Evolutionary conservation across 2,113 vertebrate genomes (phyloP), one percentile per base, ranked within the genome.

Genomic region (Ageneiosus marmoratus): DNA sequence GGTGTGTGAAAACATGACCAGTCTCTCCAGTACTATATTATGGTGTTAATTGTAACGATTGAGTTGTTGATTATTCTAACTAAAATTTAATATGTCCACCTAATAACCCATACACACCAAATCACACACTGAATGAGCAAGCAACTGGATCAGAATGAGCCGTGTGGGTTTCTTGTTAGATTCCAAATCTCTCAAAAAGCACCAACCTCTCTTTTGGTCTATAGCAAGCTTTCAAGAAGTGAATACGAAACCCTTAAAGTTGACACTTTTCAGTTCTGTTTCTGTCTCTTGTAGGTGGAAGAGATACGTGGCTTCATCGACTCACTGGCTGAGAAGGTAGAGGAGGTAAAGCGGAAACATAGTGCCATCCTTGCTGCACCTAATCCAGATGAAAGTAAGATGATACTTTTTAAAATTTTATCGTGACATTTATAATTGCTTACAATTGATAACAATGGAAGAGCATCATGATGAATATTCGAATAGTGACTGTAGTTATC

Each of bases 271-370:
- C 37, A n/a, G 2, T 50, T 29, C 5, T n/a, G 13, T 37, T 16
- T 69, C 27, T 48, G 75, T 79, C 32, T 87, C 74, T 76, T 70
- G 41, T 89, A 99, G 97, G 97, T 98, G 89, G 97, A 98, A 88
- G 97, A 98, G 94, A 97, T 98, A 84, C 95, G 95, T 2, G 95
- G 96, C 74, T 97, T 95, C 89, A 98, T 98, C 6, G 96, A 98
- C 87, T 95, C 96, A 81, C 94, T 99, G 84, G 95, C 95, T 0
- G 97, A 98, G 91, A 98, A 97, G 0, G 97, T 99, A 76, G 96
- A 98, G 85, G 97, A 99, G 92, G 96, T 99, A 90, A 99, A 98
- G 89, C 94, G 96, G 92, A 97, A 97, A 87, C 97, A 99, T 91
- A 97, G 96, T 0, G 96, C 96, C 91, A 98, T 98, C 86, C 96